phyloP scores from a whole-genome alignment of 2,888 invertebrate genomes.

The Helicoverpa assulta region DNA sequence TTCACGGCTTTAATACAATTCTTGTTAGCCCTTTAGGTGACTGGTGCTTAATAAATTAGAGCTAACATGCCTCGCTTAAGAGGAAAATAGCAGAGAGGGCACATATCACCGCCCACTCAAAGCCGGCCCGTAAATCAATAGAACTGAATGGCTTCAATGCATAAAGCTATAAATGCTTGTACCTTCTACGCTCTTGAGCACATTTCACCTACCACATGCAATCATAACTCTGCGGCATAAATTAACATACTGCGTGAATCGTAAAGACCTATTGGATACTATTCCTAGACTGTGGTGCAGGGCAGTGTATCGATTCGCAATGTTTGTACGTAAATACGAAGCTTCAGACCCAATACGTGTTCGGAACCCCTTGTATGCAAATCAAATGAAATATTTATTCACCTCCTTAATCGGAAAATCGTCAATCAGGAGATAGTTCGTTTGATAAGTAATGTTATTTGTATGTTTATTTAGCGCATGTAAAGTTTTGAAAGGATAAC shows the following conservation, averaged over 20 bases:
- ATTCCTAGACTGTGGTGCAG: constrained; percentile 41
- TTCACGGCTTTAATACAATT: constrained; percentile 23
- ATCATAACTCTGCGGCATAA: not conserved
- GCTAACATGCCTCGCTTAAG: constrained; percentile 60
- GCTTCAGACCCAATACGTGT: constrained; percentile 72
- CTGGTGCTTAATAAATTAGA: constrained; percentile 71
- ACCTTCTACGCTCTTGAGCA: constrained; percentile 56
- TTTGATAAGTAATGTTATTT: constrained; percentile 66
- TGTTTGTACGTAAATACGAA: constrained; percentile 40
- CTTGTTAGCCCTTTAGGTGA: constrained; percentile 31
- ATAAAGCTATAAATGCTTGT: constrained; percentile 73
- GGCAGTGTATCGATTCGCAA: constrained; percentile 45
- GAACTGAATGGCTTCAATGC: constrained; percentile 77
- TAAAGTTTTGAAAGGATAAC: constrained; percentile 48
- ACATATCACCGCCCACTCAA: constrained; percentile 80
- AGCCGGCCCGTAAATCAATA: constrained; percentile 80
- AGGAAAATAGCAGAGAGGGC: constrained; percentile 68
- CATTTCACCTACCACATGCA: constrained; percentile 50
- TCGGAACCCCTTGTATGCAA: constrained; percentile 75
- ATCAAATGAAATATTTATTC: constrained; percentile 84
- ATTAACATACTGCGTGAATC: constrained; percentile 17
- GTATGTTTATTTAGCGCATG: constrained; percentile 61
- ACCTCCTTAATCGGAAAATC: constrained; percentile 78
- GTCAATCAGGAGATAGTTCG: constrained; percentile 79
- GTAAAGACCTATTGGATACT: not conserved